Evolutionary conservation across 1,140 invertebrate genomes (phyloP), one percentile per base, ranked within the genome.

Genomic region (Pseudomyrmex cubaensis): DNA sequence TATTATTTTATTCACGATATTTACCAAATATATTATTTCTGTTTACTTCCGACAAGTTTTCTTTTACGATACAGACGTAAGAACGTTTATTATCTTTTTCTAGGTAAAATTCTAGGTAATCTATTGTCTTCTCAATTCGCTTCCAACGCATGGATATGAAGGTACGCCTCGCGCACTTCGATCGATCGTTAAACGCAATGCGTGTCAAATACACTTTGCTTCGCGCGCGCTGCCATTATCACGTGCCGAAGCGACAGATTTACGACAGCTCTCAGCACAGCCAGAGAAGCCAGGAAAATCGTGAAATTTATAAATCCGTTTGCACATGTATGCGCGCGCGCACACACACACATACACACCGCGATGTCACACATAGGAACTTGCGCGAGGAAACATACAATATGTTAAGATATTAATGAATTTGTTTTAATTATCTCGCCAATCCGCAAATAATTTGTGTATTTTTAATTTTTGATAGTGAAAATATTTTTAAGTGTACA

Each of bases 111-210:
- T 35, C 35, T 35, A 35, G 5, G 0, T 35, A 64, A 44, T 76
- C 74, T 54, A 76, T 75, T 63, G 63, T 76, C 61, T 61, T 74
- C 72, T 52, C 74, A 54, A 13, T 35, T 35, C 35, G 35, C 35
- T 35, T 35, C 35, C 35, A 35, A 35, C 5, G 35, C 35, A 35
- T 35, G 35, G 35, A 35, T 12, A 12, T 59, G 22, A 15, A 46
- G 61, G n/a, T 17, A 48, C 74, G 48, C 52, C 35, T 59, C 56
- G 35, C n/a, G 35, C 35, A 20, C 20, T 50, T 76, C 61, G 48
- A 76, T 76, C 74, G 74, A 22, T 64, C 74, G 61, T 76, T 76
- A 76, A 76, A 75, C 22, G 46, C 73, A 22, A 76, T 76, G 61
- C 61, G 61, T 54, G 74, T 64, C 74, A 76, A 76, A 64, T 61